Percentiles rank a stretch among this genome's conserved stretches.
These are phyloP conservation scores for Dasypogon diadema DNA, from an alignment of 2,888 invertebrate genomes.

Conservation along the genomic window DNA sequence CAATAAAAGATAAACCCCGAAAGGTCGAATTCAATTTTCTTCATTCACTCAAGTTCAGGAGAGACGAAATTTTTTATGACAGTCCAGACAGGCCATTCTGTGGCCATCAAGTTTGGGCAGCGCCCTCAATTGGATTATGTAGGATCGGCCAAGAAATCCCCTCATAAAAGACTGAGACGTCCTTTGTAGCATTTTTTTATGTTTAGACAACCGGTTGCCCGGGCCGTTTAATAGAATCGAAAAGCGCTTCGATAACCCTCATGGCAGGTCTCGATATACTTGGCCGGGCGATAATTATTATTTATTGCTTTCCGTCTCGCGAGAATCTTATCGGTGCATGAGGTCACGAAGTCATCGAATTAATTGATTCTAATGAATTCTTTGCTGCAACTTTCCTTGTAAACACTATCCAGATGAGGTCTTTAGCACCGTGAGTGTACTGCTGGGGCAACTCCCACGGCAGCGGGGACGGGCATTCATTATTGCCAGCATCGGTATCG, in stretches of 20 bases:
- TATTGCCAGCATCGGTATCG: background rate
- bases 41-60: background rate
- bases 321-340: constrained; percentile 42
- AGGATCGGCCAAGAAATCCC: constrained; percentile 48
- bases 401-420: constrained; percentile 42
- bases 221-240: constrained; percentile 35
- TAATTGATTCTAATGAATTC: constrained; percentile 56
- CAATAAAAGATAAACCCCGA: constrained; percentile 32
- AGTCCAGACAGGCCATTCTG: constrained; percentile 19
- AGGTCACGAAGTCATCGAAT: constrained; percentile 55
- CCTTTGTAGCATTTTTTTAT: constrained; percentile 35
- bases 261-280: constrained; percentile 46
- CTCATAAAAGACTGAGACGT: constrained; percentile 45
- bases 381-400: constrained; percentile 41
- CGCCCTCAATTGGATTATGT: constrained; percentile 50
- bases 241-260: constrained; percentile 52
- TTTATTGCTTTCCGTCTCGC: constrained; percentile 54
- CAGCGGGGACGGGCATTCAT: constrained; percentile 4
- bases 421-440: constrained; percentile 36
- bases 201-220: constrained; percentile 20
- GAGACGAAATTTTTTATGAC: constrained; percentile 33
- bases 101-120: constrained; percentile 10
- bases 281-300: constrained; percentile 53
- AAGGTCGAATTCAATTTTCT: constrained; percentile 51
- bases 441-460: constrained; percentile 12